Conservation (phyloP, 2,797 vertebrate species). For the Myripristis murdjan region DNA sequence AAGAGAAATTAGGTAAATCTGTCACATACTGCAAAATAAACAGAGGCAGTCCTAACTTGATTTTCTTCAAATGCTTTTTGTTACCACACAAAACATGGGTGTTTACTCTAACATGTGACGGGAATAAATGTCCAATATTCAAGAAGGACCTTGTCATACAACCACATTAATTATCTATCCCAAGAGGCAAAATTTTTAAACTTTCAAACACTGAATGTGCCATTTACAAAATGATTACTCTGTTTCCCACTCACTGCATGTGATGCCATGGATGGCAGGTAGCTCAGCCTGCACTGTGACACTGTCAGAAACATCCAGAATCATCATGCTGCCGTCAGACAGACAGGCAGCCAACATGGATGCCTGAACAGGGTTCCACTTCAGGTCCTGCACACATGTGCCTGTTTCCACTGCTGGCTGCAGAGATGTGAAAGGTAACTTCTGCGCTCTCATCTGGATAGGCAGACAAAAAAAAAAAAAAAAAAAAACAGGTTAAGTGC, state of each 20-base stretch:
- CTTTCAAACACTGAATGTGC: neutral
- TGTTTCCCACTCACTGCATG: slow-evolving; percentile 89
- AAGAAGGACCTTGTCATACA: neutral
- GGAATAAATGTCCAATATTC: no score
- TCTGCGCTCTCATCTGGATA: slow-evolving; percentile 87
- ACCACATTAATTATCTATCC: neutral
- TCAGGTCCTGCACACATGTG: slow-evolving; percentile 90
- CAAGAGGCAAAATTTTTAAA: neutral
- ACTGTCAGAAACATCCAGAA: slow-evolving; percentile 90
- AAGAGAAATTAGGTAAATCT: slow-evolving; percentile 25
- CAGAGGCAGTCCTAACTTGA: neutral
- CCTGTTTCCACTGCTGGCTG: slow-evolving; percentile 80
- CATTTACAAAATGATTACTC: neutral
- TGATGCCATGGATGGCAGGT: slow-evolving; percentile 88
- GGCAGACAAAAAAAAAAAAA: neutral
- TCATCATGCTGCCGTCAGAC: slow-evolving; percentile 92
- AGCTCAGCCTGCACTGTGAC: slow-evolving; percentile 87
- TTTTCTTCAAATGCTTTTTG: no score
- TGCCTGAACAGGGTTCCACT: slow-evolving; percentile 91
- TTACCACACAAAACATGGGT: no score
- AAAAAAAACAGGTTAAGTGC: no score
- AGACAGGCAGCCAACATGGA: slow-evolving; percentile 90
- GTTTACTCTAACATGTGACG: no score
- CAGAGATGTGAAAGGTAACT: slow-evolving; percentile 90
- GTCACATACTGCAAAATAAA: neutral